These are phyloP conservation scores for Eledona agricola DNA, from an alignment of 2,888 invertebrate species.

Conservation along the genomic window DNA sequence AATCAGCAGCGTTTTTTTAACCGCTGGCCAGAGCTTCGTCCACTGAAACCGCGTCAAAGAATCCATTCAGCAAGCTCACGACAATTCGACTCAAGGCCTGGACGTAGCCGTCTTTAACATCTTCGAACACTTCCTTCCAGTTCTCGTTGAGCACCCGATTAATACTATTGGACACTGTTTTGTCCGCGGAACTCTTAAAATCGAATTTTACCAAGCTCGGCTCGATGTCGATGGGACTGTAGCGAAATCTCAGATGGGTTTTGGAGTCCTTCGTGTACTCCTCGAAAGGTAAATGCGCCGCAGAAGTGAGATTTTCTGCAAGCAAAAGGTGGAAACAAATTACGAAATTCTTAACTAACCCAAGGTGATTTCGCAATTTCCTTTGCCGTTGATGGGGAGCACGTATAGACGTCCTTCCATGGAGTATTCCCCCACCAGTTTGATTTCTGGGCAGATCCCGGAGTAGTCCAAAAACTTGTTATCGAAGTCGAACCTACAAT, in stretches of 20 bases:
- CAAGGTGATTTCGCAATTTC: constrained; percentile 1
- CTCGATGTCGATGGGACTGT: not conserved
- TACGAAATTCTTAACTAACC: constrained; percentile 9
- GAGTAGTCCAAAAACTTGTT: not conserved
- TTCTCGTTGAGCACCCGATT: constrained; percentile 32
- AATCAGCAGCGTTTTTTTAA: no score
- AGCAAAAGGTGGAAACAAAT: constrained; percentile 1
- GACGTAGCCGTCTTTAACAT: constrained; percentile 70
- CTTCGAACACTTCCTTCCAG: constrained; percentile 27
- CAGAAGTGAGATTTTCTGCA: not conserved
- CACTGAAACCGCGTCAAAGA: constrained; percentile 73
- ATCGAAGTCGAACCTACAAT: no score
- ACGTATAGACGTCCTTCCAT: constrained; percentile 6
- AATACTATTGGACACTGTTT: constrained; percentile 8
- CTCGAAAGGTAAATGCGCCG: not conserved
- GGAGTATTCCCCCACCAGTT: not conserved
- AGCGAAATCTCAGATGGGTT: not conserved
- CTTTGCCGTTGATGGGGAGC: constrained; percentile 7
- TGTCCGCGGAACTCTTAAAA: constrained; percentile 51
- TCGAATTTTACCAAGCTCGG: constrained; percentile 21
- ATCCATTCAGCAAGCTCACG: constrained; percentile 69
- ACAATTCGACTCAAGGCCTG: constrained; percentile 71
- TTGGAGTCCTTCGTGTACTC: not conserved
- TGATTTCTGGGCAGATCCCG: constrained; percentile 2
- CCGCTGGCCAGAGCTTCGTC: constrained; percentile 67